Evolutionary conservation across 1,140 invertebrate genomes (phyloP), one percentile per base, ranked within the genome.

Genomic region (Pseudomyrmex flavicornis): DNA sequence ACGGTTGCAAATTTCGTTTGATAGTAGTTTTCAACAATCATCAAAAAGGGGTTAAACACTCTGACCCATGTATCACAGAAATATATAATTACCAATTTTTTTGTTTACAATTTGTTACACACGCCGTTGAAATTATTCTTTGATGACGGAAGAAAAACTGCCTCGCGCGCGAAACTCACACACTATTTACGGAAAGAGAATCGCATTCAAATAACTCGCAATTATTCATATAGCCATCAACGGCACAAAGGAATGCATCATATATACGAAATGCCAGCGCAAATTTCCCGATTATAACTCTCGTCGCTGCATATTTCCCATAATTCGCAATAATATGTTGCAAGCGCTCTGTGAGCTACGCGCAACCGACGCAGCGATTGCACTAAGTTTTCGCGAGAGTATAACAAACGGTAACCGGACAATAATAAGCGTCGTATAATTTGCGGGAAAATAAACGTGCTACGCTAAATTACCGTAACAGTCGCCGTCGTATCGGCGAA

Each of bases 401-500:
- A 20, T 77, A 70, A 84, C 59, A 69, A 75, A 85, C 52, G 58
- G n/a, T 15, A 54, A 17, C 12, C 35, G 68, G 69, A 65, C 77
- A 86, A 35, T 13, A 52, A 83, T 65, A 56, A 82, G 58, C 69
- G 58, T 26, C 69, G 68, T 50, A 48, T 77, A 85, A 87, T 87
- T 70, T 65, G 20, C 63, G 56, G 15, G 26, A 62, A 63, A 69
- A 63, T 54, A 69, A 35, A 35, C 75, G 48, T 35, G 52, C 13
- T 8, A 22, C 20, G 75, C 44, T 82, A 65, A 87, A 87, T 87
- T 86, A 85, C 84, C 76, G 79, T 85, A 86, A 75, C 76, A 48
- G 62, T 85, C 70, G 46, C 52, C 35, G n/a, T 76, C 59, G 56
- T 75, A 85, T 87, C 85, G 69, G 61, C 50, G 61, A 65, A 76